Base-by-base conservation (phyloP, 2,888 invertebrate genomes). In the Anticlea derivata region DNA sequence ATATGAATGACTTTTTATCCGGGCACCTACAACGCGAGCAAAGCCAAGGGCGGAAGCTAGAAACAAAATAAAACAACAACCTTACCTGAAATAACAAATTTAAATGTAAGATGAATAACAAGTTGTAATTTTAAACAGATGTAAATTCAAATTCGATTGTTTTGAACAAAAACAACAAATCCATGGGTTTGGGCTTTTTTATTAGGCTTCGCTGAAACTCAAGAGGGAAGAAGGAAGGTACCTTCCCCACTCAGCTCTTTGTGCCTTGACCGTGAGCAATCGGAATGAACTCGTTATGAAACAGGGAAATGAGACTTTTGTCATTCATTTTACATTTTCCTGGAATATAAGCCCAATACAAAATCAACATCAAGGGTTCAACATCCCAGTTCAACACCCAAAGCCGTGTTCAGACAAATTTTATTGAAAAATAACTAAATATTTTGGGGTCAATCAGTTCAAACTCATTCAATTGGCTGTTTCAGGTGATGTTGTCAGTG, bases 271-370 rank as follows among this genome's bases (percentile, higher is more conserved):
- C 49, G 50, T 47, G 53, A 38, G 8, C 46, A 51, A 46, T 59
- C 40, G 37, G 53, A 51, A 66, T 41, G 50, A 60, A 56, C 34
- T 30, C 31, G 39, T 55, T 56, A 62, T 48, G 54, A 55, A 55
- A 17, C 10, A 26, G 11, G 41, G 12, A 43, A 54, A 39, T 53
- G 33, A 44, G 33, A 17, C 33, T 40, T 27, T 40, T 34, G 20
- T 33, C 47, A 34, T 34, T 40, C 17, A 41, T 38, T 26, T 35
- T 35, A 26, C 30, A 31, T 27, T 33, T 33, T 26, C 12, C 12
- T 38, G 26, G 8, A 39, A 29, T 20, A 10, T 20, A 39, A 5
- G 17, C 7, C 12, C 24, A 24, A 11, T 24, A 24, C 1, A n/a
- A 3, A 20, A 20, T 12, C 2, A 12, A 10, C 2, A 5, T 29